These are phyloP conservation scores for Lophius americanus DNA, from an alignment of 2,797 vertebrate species.

Conservation along the genomic window DNA sequence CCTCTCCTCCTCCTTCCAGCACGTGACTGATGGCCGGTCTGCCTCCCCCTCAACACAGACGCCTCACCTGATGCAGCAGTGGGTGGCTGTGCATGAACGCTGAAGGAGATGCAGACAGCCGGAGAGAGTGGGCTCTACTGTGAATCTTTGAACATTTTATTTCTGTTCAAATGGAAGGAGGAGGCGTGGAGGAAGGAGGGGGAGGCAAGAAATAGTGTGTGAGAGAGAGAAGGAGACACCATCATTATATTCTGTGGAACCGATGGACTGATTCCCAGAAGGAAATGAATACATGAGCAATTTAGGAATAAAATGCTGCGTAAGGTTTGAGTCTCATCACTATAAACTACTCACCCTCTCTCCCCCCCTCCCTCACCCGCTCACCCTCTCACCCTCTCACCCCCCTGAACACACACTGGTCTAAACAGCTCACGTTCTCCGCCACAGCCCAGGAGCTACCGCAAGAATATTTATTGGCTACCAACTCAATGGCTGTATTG, in stretches of 20 bases:
- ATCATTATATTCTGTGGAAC: conserved; percentile 43
- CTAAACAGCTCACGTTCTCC: conserved; percentile 81
- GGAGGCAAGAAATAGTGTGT: background rate
- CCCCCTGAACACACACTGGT: conserved; percentile 66
- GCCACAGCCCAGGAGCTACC: conserved; percentile 81
- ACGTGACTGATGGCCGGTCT: conserved; percentile 38
- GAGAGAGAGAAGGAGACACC: conserved; percentile 8
- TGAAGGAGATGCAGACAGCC: conserved; percentile 32
- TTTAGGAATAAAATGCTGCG: conserved; percentile 65
- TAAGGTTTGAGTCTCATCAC: conserved; percentile 67
- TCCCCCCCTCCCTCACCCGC: conserved; percentile 7
- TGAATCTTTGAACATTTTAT: conserved; percentile 63
- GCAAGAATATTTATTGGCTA: conserved; percentile 83
- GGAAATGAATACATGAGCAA: conserved; percentile 28
- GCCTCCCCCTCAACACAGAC: conserved; percentile 12
- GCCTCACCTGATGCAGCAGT: conserved; percentile 50
- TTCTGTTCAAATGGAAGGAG: conserved; percentile 34
- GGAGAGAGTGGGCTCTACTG: conserved; percentile 36
- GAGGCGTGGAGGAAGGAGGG: background rate
- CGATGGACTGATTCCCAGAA: conserved; percentile 38
- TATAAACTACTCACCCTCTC: conserved; percentile 71
- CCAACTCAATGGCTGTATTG: conserved; percentile 82
- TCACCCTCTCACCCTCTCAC: conserved; percentile 37
- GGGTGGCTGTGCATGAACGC: conserved; percentile 23
- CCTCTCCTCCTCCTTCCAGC: conserved; percentile 4